Conservation (phyloP, 2,888 invertebrate species). For the Micoletzkya japonica region DNA sequence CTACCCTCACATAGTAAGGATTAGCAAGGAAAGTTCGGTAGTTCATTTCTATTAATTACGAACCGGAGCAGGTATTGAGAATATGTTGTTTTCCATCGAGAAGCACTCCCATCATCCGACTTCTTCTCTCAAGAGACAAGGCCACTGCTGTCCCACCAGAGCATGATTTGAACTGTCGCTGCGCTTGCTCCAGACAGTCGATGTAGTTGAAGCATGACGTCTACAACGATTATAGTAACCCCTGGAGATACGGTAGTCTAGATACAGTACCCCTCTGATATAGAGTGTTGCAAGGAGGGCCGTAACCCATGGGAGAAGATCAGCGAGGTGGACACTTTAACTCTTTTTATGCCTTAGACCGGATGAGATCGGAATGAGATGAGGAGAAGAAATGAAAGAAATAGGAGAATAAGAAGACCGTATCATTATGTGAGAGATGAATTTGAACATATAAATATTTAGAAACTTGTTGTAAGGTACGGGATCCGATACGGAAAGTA, state of each 20-base stretch:
- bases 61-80: slow-evolving; percentile 13
- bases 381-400: background rate
- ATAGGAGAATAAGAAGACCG: too few species aligned
- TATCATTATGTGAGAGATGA: too few species aligned
- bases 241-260: background rate
- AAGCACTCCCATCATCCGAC: slow-evolving; percentile 12
- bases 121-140: slow-evolving; percentile 26
- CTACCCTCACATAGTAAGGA: too few species aligned
- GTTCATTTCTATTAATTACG: too few species aligned
- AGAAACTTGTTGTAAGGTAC: background rate
- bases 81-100: slow-evolving; percentile 11
- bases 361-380: background rate
- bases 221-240: background rate
- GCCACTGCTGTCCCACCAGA: slow-evolving; percentile 28
- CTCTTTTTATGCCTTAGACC: background rate
- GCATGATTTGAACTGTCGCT: slow-evolving; percentile 26
- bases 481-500: background rate
- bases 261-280: background rate
- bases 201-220: slow-evolving; percentile 29
- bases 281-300: background rate
- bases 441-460: background rate
- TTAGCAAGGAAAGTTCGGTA: too few species aligned
- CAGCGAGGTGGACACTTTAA: too few species aligned
- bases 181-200: slow-evolving; percentile 27
- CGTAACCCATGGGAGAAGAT: background rate